Evolutionary conservation across 2,113 vertebrate genomes (phyloP), one percentile per base, ranked within the genome.

Genomic region (Chionodraco myersi): DNA sequence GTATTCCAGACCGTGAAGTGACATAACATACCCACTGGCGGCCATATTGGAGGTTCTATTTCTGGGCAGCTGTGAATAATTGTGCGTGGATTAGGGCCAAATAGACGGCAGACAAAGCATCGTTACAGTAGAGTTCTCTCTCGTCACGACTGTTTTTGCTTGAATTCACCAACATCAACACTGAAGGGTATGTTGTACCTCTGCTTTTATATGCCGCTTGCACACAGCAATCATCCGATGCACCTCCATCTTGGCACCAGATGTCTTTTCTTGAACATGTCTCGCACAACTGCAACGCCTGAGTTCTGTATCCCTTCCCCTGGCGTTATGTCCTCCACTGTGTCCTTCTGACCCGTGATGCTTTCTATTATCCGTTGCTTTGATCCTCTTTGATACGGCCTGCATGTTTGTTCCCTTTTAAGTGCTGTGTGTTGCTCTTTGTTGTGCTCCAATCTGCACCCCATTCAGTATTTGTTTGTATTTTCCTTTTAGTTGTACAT

Each of bases 181-280:
- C 18, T 23, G 41, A 56, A 75, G 6, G 44, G 36, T 67, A 3
- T 47, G 53, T 52, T 15, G 26, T 58, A 16, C 23, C 1, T 16
- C 2, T 49, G 10, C 30, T 67, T 71, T 71, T 48, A 34, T 23
- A 2, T 41, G 49, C 3, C 12, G 4, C 53, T 34, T 70, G 30
- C 36, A 67, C 41, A 26, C 52, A 51, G 16, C 26, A 75, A 13
- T 66, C 62, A 79, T 36, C 66, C 45, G 16, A 34, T 65, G 58
- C 58, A n/a, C 65, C 71, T 62, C 52, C 82, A 85, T 67, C 59
- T 56, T 86, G 75, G 77, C 72, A 62, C 76, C 89, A 88, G 80
- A 88, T 89, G 87, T 82, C 61, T 72, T 80, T 80, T 63, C 52
- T 57, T 34, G 57, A 72, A 67, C 77, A 54, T 67, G 82, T 74